phyloP scores from a whole-genome alignment of 2,113 vertebrate genomes.

The Thomomys bottae region DNA sequence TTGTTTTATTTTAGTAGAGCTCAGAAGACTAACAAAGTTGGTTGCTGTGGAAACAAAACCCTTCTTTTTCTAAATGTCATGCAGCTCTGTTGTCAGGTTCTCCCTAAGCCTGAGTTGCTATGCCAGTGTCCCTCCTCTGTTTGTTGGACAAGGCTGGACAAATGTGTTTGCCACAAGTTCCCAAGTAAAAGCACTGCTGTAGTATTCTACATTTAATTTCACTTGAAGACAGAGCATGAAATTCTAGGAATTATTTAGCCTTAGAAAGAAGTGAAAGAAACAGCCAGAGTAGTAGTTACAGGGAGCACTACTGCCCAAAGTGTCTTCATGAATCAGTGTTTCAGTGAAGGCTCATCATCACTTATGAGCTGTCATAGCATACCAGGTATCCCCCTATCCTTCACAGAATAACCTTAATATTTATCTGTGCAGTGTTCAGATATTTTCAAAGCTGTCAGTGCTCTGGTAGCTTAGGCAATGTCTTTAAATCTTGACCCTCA shows the following conservation, averaged over 20 bases:
- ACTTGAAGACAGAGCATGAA: constrained; percentile 3
- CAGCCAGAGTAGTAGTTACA: not conserved
- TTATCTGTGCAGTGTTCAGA: not conserved
- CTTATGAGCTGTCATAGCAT: not conserved
- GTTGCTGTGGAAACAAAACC: constrained; percentile 63
- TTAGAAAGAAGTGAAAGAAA: not conserved
- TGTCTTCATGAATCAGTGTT: not conserved
- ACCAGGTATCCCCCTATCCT: not conserved
- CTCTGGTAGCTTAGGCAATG: not conserved
- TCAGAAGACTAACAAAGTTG: constrained; percentile 39
- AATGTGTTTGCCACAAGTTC: constrained; percentile 43
- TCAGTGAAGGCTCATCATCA: not conserved
- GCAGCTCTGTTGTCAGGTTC: constrained; percentile 38
- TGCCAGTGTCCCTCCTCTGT: constrained; percentile 19
- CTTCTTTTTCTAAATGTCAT: constrained; percentile 58
- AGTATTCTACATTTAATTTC: constrained; percentile 56
- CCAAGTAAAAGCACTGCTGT: constrained; percentile 29
- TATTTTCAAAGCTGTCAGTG: not conserved
- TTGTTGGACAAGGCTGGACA: constrained; percentile 53
- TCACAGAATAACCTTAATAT: not conserved
- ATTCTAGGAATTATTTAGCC: constrained; percentile 21
- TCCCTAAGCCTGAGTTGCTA: constrained; percentile 33
- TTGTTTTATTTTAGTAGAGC: constrained; percentile 48
- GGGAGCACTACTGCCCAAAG: not conserved
- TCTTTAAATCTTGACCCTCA: not conserved